These are phyloP conservation scores for Caenorhabditis panamensis DNA, from an alignment of 2,888 invertebrate species.

Conservation along the genomic window DNA sequence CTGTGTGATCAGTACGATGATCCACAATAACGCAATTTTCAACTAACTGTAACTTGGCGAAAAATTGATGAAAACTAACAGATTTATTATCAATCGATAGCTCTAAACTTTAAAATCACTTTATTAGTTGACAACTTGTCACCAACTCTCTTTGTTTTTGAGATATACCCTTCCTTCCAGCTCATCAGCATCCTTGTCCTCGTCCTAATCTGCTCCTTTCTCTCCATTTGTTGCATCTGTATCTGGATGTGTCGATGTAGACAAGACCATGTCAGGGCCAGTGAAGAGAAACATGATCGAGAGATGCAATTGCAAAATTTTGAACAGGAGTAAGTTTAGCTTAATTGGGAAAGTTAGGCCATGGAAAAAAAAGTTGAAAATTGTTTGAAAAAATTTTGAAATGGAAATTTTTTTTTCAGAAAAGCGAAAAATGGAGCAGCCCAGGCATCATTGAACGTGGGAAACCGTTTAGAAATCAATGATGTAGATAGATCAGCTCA, in stretches of 20 bases:
- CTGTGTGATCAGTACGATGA: too few species aligned
- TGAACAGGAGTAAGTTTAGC: conserved; percentile 33
- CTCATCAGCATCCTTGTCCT: conserved; percentile 59
- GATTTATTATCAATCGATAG: neutral
- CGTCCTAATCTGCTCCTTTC: conserved; percentile 52
- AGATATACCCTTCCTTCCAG: conserved; percentile 29
- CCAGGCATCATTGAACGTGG: conserved; percentile 22
- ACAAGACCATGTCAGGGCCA: conserved; percentile 57
- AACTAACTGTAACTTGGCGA: too few species aligned
- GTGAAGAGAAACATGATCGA: conserved; percentile 60
- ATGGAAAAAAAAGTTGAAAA: neutral
- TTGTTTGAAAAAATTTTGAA: neutral
- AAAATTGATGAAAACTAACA: neutral
- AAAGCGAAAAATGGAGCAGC: conserved; percentile 37
- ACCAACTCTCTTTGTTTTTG: neutral
- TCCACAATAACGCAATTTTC: too few species aligned
- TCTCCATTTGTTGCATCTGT: conserved; percentile 54
- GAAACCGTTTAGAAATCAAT: conserved; percentile 19
- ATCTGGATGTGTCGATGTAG: conserved; percentile 69
- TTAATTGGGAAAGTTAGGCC: neutral
- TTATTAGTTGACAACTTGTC: neutral
- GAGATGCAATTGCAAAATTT: conserved; percentile 62
- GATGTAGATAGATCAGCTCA: conserved; percentile 24
- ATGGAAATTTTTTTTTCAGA: conserved; percentile 15
- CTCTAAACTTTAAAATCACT: neutral